These are phyloP conservation scores for Pollenia amentaria DNA, from an alignment of 2,888 invertebrate genomes.

Conservation along the genomic window DNA sequence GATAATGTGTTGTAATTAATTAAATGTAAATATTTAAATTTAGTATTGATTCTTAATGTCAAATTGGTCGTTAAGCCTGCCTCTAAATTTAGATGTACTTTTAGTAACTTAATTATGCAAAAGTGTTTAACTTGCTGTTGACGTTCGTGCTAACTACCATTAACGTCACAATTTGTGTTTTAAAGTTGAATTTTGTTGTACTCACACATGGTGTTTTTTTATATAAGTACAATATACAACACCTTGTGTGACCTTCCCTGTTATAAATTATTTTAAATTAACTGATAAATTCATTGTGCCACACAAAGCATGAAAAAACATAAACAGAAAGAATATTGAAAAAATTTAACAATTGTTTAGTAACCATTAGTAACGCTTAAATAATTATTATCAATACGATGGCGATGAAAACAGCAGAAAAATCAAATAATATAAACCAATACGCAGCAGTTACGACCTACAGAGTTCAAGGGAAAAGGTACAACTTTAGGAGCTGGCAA, in stretches of 20 bases:
- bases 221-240: too few relatives aligned
- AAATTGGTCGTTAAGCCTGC: too few relatives aligned
- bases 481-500: neutral
- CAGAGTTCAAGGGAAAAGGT: neutral
- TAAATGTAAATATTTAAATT: too few relatives aligned
- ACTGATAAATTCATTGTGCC: slow-evolving; percentile 19
- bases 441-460: neutral
- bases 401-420: neutral
- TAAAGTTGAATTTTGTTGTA: too few relatives aligned
- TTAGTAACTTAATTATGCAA: too few relatives aligned
- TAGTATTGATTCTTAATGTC: too few relatives aligned
- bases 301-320: slow-evolving; percentile 19
- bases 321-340: slow-evolving; percentile 14
- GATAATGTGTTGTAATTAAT: too few relatives aligned
- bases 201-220: too few relatives aligned
- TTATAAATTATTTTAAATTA: slow-evolving; percentile 39
- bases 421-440: neutral
- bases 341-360: slow-evolving; percentile 37
- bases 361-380: slow-evolving; percentile 58
- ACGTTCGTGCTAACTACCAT: too few relatives aligned
- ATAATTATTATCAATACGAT: slow-evolving; percentile 24
- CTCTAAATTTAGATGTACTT: too few relatives aligned
- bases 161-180: too few relatives aligned
- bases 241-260: slow-evolving; percentile 29
- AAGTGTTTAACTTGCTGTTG: too few relatives aligned